A percentile compares a stretch with the other conserved stretches of the same genome.
phyloP scores from a whole-genome alignment of 92 coral and sea anemone species.

The Parazoanthus darwini region DNA sequence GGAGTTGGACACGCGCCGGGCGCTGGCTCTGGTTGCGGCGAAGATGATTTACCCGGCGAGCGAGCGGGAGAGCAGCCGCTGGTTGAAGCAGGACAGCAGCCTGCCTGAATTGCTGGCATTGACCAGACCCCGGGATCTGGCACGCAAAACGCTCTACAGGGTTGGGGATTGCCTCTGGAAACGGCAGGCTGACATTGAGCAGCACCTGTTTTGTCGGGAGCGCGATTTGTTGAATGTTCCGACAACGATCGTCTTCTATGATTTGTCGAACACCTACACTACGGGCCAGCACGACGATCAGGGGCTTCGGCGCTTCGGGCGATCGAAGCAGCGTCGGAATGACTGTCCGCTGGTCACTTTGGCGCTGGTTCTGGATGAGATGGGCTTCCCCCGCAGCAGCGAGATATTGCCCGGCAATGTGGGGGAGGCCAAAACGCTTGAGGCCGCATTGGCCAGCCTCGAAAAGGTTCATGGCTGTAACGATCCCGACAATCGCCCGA shows the following conservation, averaged over 20 bases:
- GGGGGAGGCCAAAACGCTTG: constrained; percentile 17
- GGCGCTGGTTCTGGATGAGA: constrained; percentile 16
- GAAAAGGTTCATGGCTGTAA: constrained; percentile 13
- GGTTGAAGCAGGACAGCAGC: constrained; percentile 16
- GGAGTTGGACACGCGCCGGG: constrained; percentile 13
- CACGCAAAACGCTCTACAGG: constrained; percentile 15
- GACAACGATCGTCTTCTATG: too few relatives aligned
- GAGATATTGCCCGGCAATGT: constrained; percentile 15
- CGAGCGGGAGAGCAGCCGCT: constrained; percentile 18
- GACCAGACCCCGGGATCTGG: constrained; percentile 17
- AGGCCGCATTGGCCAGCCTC: constrained; percentile 17
- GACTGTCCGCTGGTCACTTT: constrained; percentile 15
- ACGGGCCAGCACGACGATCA: too few relatives aligned
- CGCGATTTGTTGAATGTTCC: too few relatives aligned
- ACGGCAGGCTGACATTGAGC: too few relatives aligned
- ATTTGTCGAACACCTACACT: too few relatives aligned
- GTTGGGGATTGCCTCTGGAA: neutral
- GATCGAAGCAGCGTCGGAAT: constrained; percentile 15
- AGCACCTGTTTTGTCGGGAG: too few relatives aligned
- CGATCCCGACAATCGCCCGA: constrained; percentile 14
- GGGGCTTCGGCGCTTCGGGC: neutral
- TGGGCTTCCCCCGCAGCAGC: constrained; percentile 18
- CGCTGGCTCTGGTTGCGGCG: constrained; percentile 13
- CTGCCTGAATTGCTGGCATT: constrained; percentile 15
- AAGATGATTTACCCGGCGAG: constrained; percentile 14